Base-by-base conservation (phyloP, 1,140 invertebrate species). In the Euura saliciscinereae region DNA sequence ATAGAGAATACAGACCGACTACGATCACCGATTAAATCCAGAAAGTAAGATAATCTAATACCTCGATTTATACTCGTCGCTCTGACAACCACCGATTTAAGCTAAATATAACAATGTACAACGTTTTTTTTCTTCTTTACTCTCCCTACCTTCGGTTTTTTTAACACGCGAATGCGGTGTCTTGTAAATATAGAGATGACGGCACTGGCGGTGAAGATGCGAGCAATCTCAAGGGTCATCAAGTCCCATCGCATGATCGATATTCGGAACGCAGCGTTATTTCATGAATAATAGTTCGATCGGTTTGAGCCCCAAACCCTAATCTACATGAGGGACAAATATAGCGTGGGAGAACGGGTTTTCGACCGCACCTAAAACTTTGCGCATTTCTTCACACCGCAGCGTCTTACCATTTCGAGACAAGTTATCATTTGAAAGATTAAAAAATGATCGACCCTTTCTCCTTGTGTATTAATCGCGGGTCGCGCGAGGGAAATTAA, bases 131-230 rank as follows among this genome's bases (percentile, higher is more conserved):
- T 28, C 28, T 28, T 28, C 28, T 28, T 28, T 28, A 28, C 28
- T 28, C 28, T 28, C 11, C 43, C 13, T 13, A 13, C 59, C 8
- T 64, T 13, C 59, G 13, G 8, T 10, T 10, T 10, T 64, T 10
- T 10, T 64, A 44, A 75, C 72, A 64, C 70, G 43, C 5, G 11
- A 68, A 45, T 59, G 43, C 66, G 65, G 46, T 59, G 51, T 59
- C 51, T 65, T 72, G 76, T 76, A 82, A 82, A 83, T 83, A 83
- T 82, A 84, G 81, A 78, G 75, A 81, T 84, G 84, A 84, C 83
- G 82, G 79, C 82, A 84, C 82, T 78, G 44, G 46, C 6, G 13
- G 74, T 28, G 28, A 28, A 28, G 28, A 28, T 28, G 28, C 28
- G 28, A 28, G 28, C 28, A 1, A 28, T 28, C 28, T 28, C 28